Evolutionary conservation across 1,140 invertebrate genomes (phyloP).

Genomic region (silkworm (Bombyx mori)): DNA sequence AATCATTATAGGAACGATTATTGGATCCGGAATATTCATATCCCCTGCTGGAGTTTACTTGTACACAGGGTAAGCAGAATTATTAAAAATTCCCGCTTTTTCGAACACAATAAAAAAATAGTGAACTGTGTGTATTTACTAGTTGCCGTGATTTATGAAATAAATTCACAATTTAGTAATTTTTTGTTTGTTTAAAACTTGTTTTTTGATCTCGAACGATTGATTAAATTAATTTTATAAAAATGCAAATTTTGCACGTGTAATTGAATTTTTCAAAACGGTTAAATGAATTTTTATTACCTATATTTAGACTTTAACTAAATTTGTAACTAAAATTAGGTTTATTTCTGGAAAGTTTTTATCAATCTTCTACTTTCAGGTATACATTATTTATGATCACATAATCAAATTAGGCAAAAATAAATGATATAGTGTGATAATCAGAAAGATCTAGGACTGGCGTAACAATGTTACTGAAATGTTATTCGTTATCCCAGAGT

Average conservation of each 20-base stretch:
- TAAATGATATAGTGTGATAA: too few relatives aligned
- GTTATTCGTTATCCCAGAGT: too few relatives aligned
- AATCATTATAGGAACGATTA: slow-evolving; percentile 88
- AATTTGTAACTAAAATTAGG: too few relatives aligned
- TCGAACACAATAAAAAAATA: too few relatives aligned
- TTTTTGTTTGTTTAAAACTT: neutral
- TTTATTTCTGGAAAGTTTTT: too few relatives aligned
- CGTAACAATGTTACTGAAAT: too few relatives aligned
- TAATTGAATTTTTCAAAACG: neutral
- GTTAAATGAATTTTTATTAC: neutral
- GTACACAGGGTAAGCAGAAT: slow-evolving; percentile 73
- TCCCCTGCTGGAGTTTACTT: slow-evolving; percentile 81
- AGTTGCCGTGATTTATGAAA: slow-evolving; percentile 3
- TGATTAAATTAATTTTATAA: too few relatives aligned
- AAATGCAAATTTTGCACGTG: neutral
- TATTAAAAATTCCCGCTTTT: slow-evolving; percentile 31
- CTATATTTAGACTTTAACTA: neutral
- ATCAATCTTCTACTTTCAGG: too few relatives aligned
- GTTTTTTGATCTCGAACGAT: neutral
- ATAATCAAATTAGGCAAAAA: too few relatives aligned
- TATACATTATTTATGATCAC: too few relatives aligned
- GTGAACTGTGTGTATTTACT: neutral
- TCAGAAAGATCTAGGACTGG: too few relatives aligned
- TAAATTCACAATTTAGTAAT: neutral
- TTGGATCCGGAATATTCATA: slow-evolving; percentile 89